These are phyloP conservation scores for Drosophila nigrodunni DNA, from an alignment of 1,140 invertebrate species.

Conservation along the genomic window DNA sequence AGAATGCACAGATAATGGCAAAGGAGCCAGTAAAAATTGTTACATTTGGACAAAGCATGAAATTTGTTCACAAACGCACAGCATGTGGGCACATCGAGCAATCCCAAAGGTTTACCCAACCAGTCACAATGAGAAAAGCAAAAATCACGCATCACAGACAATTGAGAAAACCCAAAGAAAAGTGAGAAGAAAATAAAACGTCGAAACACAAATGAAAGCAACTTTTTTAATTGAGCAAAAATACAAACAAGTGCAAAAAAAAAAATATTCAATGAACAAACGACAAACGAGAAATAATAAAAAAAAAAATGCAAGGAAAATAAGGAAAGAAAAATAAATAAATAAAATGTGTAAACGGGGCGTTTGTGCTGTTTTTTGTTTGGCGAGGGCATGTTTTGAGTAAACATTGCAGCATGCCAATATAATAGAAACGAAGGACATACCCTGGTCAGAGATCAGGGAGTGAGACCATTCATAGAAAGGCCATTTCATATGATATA, in stretches of 20 bases:
- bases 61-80: slow-evolving; percentile 65
- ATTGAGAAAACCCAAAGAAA: slow-evolving; percentile 35
- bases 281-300: not conserved
- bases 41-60: slow-evolving; percentile 62
- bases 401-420: slow-evolving; percentile 61
- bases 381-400: slow-evolving; percentile 66
- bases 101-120: slow-evolving; percentile 36
- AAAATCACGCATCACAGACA: slow-evolving; percentile 67
- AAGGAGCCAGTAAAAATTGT: slow-evolving; percentile 46
- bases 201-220: slow-evolving; percentile 16
- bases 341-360: slow-evolving; percentile 37
- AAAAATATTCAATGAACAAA: slow-evolving; percentile 18
- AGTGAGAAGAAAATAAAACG: slow-evolving; percentile 7
- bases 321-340: not conserved
- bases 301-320: not conserved
- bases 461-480: slow-evolving; percentile 46
- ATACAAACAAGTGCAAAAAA: slow-evolving; percentile 81
- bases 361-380: slow-evolving; percentile 65
- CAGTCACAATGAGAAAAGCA: slow-evolving; percentile 65
- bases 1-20: slow-evolving; percentile 47
- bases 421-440: slow-evolving; percentile 25
- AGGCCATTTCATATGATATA: slow-evolving; percentile 9
- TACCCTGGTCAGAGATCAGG: not conserved
- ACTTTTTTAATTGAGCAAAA: slow-evolving; percentile 79
- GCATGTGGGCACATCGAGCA: slow-evolving; percentile 75